Conservation (phyloP, 2,113 vertebrate species). For the Callopanchax toddi region DNA sequence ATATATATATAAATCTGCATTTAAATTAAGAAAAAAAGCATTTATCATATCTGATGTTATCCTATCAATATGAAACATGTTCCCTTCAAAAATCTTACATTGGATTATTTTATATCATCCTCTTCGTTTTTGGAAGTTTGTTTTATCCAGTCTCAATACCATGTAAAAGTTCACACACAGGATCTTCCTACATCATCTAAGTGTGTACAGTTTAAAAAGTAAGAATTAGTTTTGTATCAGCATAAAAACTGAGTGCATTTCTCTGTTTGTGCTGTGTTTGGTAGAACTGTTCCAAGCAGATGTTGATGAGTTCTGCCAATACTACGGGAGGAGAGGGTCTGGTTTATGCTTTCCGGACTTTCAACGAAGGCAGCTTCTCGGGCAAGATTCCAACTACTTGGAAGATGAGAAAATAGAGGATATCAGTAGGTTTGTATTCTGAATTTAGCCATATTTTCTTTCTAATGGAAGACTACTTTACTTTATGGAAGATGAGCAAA, state of each 20-base stretch:
- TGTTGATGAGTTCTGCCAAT: constrained; percentile 97
- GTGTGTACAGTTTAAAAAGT: too few relatives aligned
- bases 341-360: constrained; percentile 97
- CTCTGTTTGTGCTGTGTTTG: constrained; percentile 75
- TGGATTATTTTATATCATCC: too few relatives aligned
- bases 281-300: constrained; percentile 96
- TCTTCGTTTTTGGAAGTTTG: too few relatives aligned
- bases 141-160: too few relatives aligned
- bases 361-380: constrained; percentile 91
- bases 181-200: background rate
- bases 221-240: background rate
- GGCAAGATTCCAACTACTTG: constrained; percentile 95
- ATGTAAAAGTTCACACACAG: background rate
- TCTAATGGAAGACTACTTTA: constrained; percentile 45
- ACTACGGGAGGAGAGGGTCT: constrained; percentile 90
- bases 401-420: constrained; percentile 94
- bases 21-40: background rate
- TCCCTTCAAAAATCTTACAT: too few relatives aligned
- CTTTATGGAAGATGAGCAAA: too few relatives aligned
- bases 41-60: too few relatives aligned
- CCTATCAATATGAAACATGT: too few relatives aligned
- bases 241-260: constrained; percentile 52
- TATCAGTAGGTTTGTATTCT: constrained; percentile 92
- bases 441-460: constrained; percentile 76
- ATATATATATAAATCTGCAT: background rate